phyloP scores from a whole-genome alignment of 2,797 vertebrate genomes.

The Macrochelys suwanniensis region DNA sequence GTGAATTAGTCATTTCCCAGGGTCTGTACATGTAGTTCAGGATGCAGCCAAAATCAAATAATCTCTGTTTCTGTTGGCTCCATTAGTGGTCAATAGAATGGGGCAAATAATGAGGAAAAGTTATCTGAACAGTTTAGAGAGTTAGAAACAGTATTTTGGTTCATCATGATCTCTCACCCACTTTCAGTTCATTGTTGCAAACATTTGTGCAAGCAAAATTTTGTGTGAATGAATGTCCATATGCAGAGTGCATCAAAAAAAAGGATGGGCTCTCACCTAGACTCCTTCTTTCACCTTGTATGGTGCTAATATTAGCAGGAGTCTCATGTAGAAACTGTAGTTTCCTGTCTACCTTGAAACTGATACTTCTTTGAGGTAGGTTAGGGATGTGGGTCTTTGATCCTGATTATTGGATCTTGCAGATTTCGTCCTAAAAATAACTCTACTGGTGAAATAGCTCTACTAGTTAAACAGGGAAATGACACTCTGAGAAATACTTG shows the following conservation, averaged over 20 bases:
- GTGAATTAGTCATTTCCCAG: slow-evolving; percentile 57
- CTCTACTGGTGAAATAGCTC: neutral
- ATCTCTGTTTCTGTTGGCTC: neutral
- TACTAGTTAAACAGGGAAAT: neutral
- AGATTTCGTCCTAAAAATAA: slow-evolving; percentile 36
- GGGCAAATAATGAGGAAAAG: slow-evolving; percentile 11
- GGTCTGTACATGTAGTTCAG: slow-evolving; percentile 1
- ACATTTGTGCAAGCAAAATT: slow-evolving; percentile 44
- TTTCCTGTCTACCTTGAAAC: slow-evolving; percentile 40
- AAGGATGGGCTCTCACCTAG: slow-evolving; percentile 17
- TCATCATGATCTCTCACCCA: neutral
- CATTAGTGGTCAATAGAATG: neutral
- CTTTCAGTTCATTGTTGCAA: neutral
- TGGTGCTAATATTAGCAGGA: slow-evolving; percentile 44
- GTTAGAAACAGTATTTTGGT: neutral
- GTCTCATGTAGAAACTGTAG: slow-evolving; percentile 63
- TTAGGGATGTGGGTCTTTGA: slow-evolving; percentile 9
- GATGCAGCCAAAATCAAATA: slow-evolving; percentile 38
- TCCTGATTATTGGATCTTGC: neutral
- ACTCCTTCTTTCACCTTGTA: neutral
- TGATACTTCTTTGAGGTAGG: slow-evolving; percentile 31
- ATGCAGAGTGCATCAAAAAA: slow-evolving; percentile 18
- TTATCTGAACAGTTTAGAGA: neutral
- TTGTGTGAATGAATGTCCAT: slow-evolving; percentile 37
- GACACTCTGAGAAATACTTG: neutral